Evolutionary conservation across 2,888 invertebrate genomes (phyloP).

Genomic region (Cosmia trapezina): DNA sequence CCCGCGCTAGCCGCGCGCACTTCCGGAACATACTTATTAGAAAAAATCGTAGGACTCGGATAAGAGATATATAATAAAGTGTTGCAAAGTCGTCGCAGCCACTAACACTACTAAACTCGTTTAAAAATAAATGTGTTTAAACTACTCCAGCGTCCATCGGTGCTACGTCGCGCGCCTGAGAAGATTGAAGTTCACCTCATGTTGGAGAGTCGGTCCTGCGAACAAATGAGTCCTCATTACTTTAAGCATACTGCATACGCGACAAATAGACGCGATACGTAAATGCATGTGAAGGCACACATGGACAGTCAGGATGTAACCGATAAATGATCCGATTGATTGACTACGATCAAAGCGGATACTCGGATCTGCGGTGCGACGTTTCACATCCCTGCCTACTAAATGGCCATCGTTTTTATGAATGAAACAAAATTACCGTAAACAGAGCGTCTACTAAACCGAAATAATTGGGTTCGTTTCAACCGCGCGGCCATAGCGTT

Average conservation of each 20-base stretch:
- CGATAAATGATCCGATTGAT: constrained; percentile 61
- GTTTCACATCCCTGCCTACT: constrained; percentile 31
- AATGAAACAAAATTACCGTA: constrained; percentile 59
- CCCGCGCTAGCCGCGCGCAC: constrained; percentile 80
- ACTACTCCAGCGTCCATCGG: constrained; percentile 71
- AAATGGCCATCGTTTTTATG: constrained; percentile 37
- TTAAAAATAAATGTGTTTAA: constrained; percentile 52
- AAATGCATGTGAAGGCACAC: constrained; percentile 13
- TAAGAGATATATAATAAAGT: background rate
- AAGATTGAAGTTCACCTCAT: constrained; percentile 61
- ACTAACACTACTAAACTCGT: constrained; percentile 66
- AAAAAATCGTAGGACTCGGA: constrained; percentile 29
- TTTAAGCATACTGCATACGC: constrained; percentile 7
- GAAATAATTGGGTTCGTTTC: no score
- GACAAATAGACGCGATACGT: constrained; percentile 8
- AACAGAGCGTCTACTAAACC: constrained; percentile 36
- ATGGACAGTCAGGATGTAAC: constrained; percentile 22
- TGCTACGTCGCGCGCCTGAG: constrained; percentile 41
- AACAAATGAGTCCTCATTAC: constrained; percentile 47
- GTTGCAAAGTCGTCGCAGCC: constrained; percentile 63
- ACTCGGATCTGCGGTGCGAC: constrained; percentile 26
- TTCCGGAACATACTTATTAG: constrained; percentile 66
- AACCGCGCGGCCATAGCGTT: no score
- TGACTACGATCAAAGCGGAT: constrained; percentile 72
- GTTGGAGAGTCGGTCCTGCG: constrained; percentile 58